phyloP scores from a whole-genome alignment of 2,797 vertebrate species.

The Acomys russatus region DNA sequence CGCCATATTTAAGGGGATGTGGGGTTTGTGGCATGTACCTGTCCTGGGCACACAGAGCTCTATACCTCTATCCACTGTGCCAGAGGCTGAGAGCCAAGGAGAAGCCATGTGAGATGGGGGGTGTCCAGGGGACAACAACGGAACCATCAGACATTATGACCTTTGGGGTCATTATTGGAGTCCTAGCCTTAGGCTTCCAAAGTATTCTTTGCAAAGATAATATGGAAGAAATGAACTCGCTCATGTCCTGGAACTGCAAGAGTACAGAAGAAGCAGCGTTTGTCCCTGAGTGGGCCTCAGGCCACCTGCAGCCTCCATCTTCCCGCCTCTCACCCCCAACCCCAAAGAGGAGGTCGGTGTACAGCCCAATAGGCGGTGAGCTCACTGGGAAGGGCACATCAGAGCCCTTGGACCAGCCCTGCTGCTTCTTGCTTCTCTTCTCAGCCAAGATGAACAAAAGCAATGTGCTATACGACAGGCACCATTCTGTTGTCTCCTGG shows the following conservation, averaged over 20 bases:
- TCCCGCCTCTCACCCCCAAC: neutral
- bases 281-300: neutral
- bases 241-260: neutral
- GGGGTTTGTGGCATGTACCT: neutral
- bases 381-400: neutral
- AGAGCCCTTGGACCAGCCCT: neutral
- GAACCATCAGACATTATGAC: fast-evolving
- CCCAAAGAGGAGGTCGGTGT: neutral
- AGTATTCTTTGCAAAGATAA: neutral
- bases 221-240: neutral
- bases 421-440: neutral
- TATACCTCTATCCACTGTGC: fast-evolving
- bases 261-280: neutral
- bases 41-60: neutral
- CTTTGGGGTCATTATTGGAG: fast-evolving
- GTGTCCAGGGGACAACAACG: fast-evolving
- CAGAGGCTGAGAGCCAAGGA: neutral
- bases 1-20: fast-evolving
- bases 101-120: fast-evolving
- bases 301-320: no score
- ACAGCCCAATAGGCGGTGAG: neutral
- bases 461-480: neutral
- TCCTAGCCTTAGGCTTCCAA: neutral
- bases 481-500: neutral
- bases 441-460: neutral